phyloP scores from a whole-genome alignment of 2,797 vertebrate genomes.

The Odontamblyopus rebecca region DNA sequence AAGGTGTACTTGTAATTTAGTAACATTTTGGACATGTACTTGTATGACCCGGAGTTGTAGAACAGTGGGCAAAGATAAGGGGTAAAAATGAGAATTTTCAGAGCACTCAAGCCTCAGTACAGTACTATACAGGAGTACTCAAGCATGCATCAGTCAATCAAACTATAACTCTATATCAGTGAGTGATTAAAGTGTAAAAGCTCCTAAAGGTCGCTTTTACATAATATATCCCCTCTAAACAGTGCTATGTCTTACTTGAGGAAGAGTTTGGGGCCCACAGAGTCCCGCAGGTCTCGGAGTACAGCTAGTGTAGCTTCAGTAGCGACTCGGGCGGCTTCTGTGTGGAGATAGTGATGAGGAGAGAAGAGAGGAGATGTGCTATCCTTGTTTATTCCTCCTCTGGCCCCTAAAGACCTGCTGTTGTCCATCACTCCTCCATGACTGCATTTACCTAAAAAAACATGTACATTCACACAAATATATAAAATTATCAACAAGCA shows the following conservation, averaged over 20 bases:
- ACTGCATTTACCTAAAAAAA: conserved; percentile 84
- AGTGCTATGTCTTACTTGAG: conserved; percentile 70
- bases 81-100: no score
- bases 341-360: conserved; percentile 84
- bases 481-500: no score
- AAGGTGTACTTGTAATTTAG: no score
- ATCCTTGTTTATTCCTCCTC: conserved; percentile 89
- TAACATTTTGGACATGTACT: no score
- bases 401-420: conserved; percentile 75
- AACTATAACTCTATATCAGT: no score
- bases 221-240: no score
- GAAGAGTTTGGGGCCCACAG: conserved; percentile 75
- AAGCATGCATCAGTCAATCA: no score
- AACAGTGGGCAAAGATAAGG: no score
- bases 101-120: no score
- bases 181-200: no score
- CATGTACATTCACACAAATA: not conserved
- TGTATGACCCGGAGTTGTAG: no score
- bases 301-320: conserved; percentile 78
- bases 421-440: conserved; percentile 85
- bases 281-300: conserved; percentile 77
- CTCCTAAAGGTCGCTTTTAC: not conserved
- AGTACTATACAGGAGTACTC: no score
- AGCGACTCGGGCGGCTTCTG: conserved; percentile 79
- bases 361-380: conserved; percentile 84